phyloP scores from a whole-genome alignment of 1,140 invertebrate genomes.

The Rhizoglyphus robini region DNA sequence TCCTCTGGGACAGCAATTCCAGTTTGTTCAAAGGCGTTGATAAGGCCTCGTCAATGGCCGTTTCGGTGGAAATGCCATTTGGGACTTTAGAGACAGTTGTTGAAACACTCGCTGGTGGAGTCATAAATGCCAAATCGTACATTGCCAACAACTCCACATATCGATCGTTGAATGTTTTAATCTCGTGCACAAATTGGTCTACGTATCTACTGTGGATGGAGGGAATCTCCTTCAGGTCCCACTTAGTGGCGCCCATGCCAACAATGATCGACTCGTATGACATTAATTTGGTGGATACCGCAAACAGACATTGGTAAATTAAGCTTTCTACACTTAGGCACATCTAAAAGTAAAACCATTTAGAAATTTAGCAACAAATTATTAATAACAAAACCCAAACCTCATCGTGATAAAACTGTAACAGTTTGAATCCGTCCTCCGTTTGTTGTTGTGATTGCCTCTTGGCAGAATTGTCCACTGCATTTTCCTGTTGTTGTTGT shows the following conservation, averaged over 20 bases:
- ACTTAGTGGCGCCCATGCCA: constrained; percentile 72
- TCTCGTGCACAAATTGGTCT: constrained; percentile 44
- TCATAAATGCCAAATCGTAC: constrained; percentile 37
- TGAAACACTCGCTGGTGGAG: constrained; percentile 44
- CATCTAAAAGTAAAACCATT: constrained; percentile 28
- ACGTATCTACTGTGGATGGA: constrained; percentile 83
- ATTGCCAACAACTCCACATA: constrained; percentile 51
- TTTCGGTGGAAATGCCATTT: neutral
- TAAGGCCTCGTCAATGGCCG: neutral
- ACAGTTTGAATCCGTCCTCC: neutral
- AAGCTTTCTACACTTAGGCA: constrained; percentile 21
- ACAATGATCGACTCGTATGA: constrained; percentile 60
- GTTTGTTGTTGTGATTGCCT: neutral
- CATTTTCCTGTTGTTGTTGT: neutral
- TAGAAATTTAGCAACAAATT: constrained; percentile 11
- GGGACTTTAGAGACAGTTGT: neutral
- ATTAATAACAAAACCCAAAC: neutral
- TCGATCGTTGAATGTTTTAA: constrained; percentile 60
- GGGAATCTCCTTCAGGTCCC: constrained; percentile 85
- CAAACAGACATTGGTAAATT: constrained; percentile 23
- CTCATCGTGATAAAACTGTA: constrained; percentile 8
- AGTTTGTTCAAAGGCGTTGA: neutral
- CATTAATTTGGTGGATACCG: constrained; percentile 58
- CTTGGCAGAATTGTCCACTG: neutral
- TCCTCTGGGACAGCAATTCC: neutral